Evolutionary conservation across 1,140 invertebrate species (phyloP), one percentile per base, ranked within the genome.

Genomic region (Triops longicaudatus): DNA sequence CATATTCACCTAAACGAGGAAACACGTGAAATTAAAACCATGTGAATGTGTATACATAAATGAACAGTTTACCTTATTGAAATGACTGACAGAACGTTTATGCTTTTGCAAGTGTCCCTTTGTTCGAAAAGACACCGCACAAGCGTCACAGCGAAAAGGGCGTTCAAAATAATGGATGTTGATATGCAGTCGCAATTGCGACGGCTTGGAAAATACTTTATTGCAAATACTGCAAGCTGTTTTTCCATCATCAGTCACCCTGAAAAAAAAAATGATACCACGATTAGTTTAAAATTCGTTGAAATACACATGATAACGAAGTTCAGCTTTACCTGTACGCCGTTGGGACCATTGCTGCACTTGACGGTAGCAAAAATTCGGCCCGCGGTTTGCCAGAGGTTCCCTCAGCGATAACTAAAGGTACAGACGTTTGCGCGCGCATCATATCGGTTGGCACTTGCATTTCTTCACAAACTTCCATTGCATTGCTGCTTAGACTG

Each of bases 81-180:
- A 91, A 86, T 97, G 95, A 78, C 91, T 92, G 80, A 92, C 92
- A 42, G 93, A 95, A 74, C 93, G 87, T 84, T 95, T 91, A 81
- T 97, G 95, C 84, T 97, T 97, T 81, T 95, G 93, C 73, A 97
- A 87, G 83, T 97, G 94, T 6, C 94, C 94, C 84, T 94, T 93
- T 1, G 93, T 96, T 78, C 94, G 87, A 82, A 97, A 97, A 78
- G 92, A 94, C 31, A 96, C 92, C 28, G 91, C 92, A 84, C 96
- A 98, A 9, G 92, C 89, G 80, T 96, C 93, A 83, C 95, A 98
- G 78, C 93, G 88, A 81, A 93, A 97, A 76, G 94, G 94, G 73
- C 94, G 88, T 83, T 98, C 96, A 85, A 98, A 92, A 81, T 96
- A 97, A 84, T 98, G 96, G 81, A 97, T 97, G 84, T 98, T 98